Evolutionary conservation across 1,140 invertebrate species (phyloP).

Genomic region (Drosophila navojoa): DNA sequence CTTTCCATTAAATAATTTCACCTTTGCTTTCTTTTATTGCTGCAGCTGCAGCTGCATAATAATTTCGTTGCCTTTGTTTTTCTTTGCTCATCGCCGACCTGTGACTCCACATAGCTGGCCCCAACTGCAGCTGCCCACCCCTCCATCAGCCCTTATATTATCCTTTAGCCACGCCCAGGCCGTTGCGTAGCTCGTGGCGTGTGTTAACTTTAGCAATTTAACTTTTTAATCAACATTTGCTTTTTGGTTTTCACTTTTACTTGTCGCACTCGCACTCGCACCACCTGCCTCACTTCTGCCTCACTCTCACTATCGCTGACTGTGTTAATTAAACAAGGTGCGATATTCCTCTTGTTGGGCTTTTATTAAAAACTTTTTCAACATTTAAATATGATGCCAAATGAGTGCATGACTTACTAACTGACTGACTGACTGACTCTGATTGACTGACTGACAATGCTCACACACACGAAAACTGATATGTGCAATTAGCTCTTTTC

Average conservation of each 20-base stretch:
- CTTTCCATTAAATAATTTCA: slow-evolving; percentile 71
- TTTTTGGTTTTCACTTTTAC: slow-evolving; percentile 77
- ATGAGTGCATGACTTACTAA: slow-evolving; percentile 25
- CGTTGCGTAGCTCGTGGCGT: slow-evolving; percentile 30
- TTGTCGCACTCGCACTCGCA: slow-evolving; percentile 35
- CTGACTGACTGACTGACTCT: slow-evolving; percentile 17
- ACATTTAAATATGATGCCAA: slow-evolving; percentile 39
- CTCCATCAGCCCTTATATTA: neutral
- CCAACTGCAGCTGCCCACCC: neutral
- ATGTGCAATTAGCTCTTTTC: slow-evolving; percentile 1
- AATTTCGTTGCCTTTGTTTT: slow-evolving; percentile 49
- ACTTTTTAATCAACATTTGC: slow-evolving; percentile 80
- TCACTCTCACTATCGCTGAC: slow-evolving; percentile 18
- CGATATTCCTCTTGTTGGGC: slow-evolving; percentile 55
- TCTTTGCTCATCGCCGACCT: slow-evolving; percentile 20
- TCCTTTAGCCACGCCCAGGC: slow-evolving; percentile 7
- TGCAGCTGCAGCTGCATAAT: slow-evolving; percentile 71
- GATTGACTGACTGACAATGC: slow-evolving; percentile 22
- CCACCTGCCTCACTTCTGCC: slow-evolving; percentile 16
- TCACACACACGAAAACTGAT: neutral
- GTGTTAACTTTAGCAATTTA: slow-evolving; percentile 78
- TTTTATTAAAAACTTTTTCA: slow-evolving; percentile 60
- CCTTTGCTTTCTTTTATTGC: slow-evolving; percentile 57
- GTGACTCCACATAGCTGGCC: neutral
- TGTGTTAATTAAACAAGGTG: slow-evolving; percentile 70